Percentiles rank a stretch among this genome's conserved stretches.
phyloP scores from a whole-genome alignment of 2,797 vertebrate species.

The Mionectes olivaceus region DNA sequence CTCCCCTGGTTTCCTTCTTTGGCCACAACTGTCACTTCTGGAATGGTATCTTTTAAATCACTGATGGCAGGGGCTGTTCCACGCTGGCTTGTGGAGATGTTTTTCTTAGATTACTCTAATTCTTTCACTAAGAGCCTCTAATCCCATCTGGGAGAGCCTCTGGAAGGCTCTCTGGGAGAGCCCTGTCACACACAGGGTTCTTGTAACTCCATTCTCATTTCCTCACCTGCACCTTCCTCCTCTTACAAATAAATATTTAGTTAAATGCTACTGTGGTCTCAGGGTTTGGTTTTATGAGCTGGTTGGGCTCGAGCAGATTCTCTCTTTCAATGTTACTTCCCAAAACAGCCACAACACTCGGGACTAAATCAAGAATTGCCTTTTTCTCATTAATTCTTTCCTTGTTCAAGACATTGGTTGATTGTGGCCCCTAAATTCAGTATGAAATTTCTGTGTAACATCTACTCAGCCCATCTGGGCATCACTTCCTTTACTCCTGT shows the following conservation, averaged over 20 bases:
- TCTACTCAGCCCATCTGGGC: not conserved
- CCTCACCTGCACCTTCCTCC: not conserved
- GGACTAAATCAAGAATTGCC: not conserved
- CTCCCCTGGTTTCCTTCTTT: constrained; percentile 22
- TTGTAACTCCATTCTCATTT: not conserved
- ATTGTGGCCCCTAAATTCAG: no score
- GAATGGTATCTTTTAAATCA: not conserved
- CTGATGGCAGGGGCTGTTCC: not conserved
- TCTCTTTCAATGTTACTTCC: not conserved
- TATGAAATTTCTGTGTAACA: fast-evolving
- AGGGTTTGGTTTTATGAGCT: not conserved
- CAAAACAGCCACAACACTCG: fast-evolving
- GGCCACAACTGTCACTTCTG: not conserved
- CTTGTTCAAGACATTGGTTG: not conserved
- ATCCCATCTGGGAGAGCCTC: not conserved
- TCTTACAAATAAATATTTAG: not conserved
- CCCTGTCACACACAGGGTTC: not conserved
- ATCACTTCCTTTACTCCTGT: not conserved
- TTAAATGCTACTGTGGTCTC: no score
- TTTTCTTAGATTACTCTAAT: not conserved
- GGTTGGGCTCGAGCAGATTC: not conserved
- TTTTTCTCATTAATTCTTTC: not conserved
- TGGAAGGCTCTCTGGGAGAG: not conserved
- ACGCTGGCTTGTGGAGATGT: not conserved
- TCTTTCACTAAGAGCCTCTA: not conserved